Evolutionary conservation across 2,113 vertebrate genomes (phyloP).

Genomic region (Thalassarche chlororhynchos): DNA sequence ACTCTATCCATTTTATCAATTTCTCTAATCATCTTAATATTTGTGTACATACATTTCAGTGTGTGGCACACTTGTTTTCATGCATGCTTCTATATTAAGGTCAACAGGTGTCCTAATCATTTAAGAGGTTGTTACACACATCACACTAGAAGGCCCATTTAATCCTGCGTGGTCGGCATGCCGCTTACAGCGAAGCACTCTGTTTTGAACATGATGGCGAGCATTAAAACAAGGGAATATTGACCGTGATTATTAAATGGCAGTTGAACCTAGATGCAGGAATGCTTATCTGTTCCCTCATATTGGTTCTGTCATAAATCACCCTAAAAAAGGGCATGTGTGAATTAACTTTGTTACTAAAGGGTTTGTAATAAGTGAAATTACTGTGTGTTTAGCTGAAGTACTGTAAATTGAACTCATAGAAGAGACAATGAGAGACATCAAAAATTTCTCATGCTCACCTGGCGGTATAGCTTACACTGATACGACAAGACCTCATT

Average conservation of each 20-base stretch:
- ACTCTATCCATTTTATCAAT: not conserved
- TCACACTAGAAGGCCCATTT: not conserved
- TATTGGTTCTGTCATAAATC: not conserved
- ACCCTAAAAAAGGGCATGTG: not conserved
- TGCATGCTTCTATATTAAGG: not conserved
- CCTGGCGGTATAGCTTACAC: not conserved
- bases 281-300: not conserved
- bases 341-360: not conserved
- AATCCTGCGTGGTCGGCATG: not conserved
- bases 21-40: not conserved
- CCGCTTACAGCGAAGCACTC: not conserved
- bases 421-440: not conserved
- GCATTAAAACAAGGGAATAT: not conserved
- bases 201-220: fast-evolving
- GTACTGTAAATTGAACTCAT: not conserved
- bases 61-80: not conserved
- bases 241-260: not conserved
- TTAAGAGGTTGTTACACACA: not conserved
- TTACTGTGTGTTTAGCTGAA: not conserved
- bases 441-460: not conserved
- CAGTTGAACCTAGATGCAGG: not conserved
- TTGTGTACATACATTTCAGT: not conserved
- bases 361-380: not conserved
- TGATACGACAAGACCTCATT: fast-evolving
- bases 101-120: conserved; percentile 52